Conservation (phyloP, 2,797 vertebrate species). For the Lepilemur ruficaudatus region DNA sequence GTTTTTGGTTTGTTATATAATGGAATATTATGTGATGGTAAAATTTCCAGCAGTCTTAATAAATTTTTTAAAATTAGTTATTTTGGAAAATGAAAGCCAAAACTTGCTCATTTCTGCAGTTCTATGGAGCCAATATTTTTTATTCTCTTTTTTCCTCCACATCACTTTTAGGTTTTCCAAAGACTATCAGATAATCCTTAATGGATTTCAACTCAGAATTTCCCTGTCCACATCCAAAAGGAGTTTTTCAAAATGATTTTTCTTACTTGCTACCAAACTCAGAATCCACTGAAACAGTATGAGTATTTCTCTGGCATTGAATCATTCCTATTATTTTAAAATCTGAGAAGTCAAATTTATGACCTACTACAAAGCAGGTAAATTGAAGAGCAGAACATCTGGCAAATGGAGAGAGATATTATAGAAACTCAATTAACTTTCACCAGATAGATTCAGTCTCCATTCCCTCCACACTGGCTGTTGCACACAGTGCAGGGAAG, state of each 20-base stretch:
- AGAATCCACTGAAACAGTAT: neutral
- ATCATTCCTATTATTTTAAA: neutral
- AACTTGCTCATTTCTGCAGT: neutral
- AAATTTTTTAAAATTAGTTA: neutral
- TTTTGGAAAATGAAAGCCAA: constrained; percentile 39
- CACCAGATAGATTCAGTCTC: neutral
- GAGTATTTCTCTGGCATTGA: neutral
- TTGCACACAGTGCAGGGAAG: fast-evolving
- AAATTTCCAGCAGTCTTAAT: constrained; percentile 9
- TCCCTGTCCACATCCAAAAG: neutral
- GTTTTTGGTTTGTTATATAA: neutral
- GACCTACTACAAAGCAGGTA: fast-evolving
- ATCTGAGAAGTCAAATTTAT: fast-evolving
- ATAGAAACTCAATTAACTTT: neutral
- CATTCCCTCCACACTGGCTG: neutral
- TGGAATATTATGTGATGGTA: neutral
- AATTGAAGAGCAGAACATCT: neutral
- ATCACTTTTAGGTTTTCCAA: constrained; percentile 14
- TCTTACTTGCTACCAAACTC: neutral
- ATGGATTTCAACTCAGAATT: constrained; percentile 43
- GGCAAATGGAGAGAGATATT: neutral
- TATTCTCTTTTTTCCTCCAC: neutral
- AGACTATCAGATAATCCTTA: neutral
- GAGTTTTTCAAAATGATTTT: constrained; percentile 20
- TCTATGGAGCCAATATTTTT: constrained; percentile 37